Evolutionary conservation across 2,113 vertebrate species (phyloP), one percentile per base, ranked within the genome.

Genomic region (Spea multiplicata): DNA sequence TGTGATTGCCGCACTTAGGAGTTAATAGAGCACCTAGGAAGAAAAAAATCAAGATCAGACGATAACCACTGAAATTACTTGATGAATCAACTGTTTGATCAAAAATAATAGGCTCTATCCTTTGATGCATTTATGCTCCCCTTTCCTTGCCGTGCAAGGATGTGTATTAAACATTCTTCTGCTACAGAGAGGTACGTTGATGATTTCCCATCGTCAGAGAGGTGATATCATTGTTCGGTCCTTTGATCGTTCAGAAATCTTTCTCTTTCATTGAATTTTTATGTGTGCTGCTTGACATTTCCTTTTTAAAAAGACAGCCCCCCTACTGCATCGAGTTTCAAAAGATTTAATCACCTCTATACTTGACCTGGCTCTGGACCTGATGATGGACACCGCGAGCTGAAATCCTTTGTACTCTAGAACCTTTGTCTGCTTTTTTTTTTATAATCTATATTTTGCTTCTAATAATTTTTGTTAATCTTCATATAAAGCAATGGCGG

Each of bases 1-100:
- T 14, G 61, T 17, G 17, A 64, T 64, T 64, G 61, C n/a, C 13
- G 5, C 5, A 30, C 61, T 64, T 64, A 6, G 30, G 5, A 64
- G 61, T 64, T 64, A 6, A 64, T 30, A 64, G 61, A 14, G 5
- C 5, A 8, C n/a, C 61, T 9, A 30, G 8, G 0, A 61, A 16
- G 14, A 64, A 17, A 9, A 16, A 10, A n/a, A n/a, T n/a, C n/a
- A n/a, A 49, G 47, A 49, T 69, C 67, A 49, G 8, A 69, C 13
- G 46, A 50, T 49, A 69, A 59, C 12, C 8, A 64, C 30, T 16
- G 16, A 64, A 64, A 69, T 69, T 45, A 16, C 47, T 8, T 49
- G 67, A 69, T 69, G 67, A 69, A 69, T 50, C 47, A 3, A 14
- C 46, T 69, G 7, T 48, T 69, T 69, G 67, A 69, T 69, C 67